phyloP scores from a whole-genome alignment of 2,113 vertebrate species.

The Gracilinanus agilis region DNA sequence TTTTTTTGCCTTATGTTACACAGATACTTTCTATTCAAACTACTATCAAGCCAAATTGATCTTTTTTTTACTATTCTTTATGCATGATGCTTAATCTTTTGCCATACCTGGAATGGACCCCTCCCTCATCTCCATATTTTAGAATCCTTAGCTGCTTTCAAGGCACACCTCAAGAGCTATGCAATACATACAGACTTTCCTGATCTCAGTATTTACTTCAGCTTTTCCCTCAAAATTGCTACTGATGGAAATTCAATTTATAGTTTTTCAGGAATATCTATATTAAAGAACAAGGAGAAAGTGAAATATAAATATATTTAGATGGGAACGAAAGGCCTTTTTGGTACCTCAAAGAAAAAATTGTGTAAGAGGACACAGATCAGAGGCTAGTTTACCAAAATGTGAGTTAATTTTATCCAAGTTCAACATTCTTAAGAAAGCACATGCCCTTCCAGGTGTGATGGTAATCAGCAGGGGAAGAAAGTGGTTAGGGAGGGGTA shows the following conservation, averaged over 20 bases:
- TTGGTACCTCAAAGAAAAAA: not conserved
- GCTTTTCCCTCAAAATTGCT: not conserved
- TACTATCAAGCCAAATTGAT: not conserved
- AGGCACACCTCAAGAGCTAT: not conserved
- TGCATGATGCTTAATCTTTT: not conserved
- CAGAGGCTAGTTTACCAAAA: not conserved
- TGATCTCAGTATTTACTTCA: not conserved
- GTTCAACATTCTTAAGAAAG: not conserved
- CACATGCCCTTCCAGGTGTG: not conserved
- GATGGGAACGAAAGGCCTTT: not conserved
- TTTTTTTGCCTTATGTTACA: not conserved
- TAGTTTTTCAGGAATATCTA: slow-evolving; percentile 38
- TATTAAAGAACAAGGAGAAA: not conserved
- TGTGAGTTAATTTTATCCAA: not conserved
- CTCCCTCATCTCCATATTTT: not conserved
- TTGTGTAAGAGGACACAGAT: no score
- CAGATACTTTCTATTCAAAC: not conserved
- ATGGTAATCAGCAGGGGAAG: not conserved
- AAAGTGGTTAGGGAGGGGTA: not conserved
- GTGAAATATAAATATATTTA: not conserved
- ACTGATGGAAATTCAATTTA: slow-evolving; percentile 55
- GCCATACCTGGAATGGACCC: not conserved
- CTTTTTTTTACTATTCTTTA: not conserved
- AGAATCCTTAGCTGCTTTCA: not conserved
- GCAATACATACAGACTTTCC: not conserved